Conservation (phyloP, 2,888 invertebrate genomes). For the Sinotaia quadrata region DNA sequence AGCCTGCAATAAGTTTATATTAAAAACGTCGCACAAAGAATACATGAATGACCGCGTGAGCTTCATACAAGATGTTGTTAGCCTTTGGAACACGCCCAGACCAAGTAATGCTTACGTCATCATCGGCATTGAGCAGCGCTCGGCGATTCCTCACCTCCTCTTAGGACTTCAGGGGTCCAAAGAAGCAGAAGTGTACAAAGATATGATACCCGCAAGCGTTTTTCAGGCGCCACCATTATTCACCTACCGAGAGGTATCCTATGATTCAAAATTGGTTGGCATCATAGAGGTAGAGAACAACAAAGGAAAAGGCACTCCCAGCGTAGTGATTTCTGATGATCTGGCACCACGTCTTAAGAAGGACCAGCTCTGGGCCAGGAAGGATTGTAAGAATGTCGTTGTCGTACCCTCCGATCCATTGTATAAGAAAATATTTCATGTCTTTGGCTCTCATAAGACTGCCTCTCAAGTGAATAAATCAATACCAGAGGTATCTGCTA, state of each 20-base stretch:
- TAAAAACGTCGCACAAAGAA: conserved; percentile 20
- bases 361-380: conserved; percentile 38
- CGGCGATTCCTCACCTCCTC: conserved; percentile 3
- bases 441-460: not conserved
- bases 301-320: conserved; percentile 30
- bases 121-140: conserved; percentile 29
- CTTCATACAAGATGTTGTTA: conserved; percentile 36
- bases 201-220: conserved; percentile 9
- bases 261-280: conserved; percentile 26
- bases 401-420: conserved; percentile 26
- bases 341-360: not conserved
- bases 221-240: conserved; percentile 34
- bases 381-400: conserved; percentile 20
- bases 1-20: conserved; percentile 25
- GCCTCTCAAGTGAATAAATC: too few relatives aligned
- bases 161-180: conserved; percentile 15
- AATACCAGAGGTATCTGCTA: too few relatives aligned
- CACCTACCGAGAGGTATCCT: conserved; percentile 10
- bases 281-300: conserved; percentile 34
- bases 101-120: conserved; percentile 32
- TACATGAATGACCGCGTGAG: conserved; percentile 27
- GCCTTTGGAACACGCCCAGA: conserved; percentile 46
- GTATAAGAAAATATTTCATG: conserved; percentile 15
- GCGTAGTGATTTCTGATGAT: conserved; percentile 29
- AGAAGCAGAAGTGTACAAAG: conserved; percentile 21